A percentile compares a stretch with the other conserved stretches of the same genome.
Conservation (phyloP, 2,113 vertebrate genomes). For the Rhea americana region DNA sequence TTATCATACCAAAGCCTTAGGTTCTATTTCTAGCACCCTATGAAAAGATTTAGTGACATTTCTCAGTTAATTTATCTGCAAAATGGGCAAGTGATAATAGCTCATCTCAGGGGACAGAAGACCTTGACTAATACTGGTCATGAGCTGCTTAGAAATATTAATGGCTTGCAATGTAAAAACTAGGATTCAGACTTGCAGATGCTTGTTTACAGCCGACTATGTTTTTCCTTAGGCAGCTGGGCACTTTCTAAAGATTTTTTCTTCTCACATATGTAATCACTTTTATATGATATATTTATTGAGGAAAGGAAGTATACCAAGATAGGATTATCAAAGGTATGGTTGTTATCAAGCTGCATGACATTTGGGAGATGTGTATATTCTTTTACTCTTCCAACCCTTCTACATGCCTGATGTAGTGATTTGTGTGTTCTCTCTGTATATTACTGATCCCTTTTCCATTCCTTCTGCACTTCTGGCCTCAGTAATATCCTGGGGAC, state of each 20-base stretch:
- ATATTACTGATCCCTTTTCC: not conserved
- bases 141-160: not conserved
- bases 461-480: not conserved
- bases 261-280: not conserved
- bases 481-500: not conserved
- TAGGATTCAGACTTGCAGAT: not conserved
- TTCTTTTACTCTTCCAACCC: not conserved
- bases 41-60: conserved; percentile 31
- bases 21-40: conserved; percentile 31
- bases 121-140: not conserved
- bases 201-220: not conserved
- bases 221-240: not conserved
- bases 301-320: not conserved
- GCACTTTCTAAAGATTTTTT: not conserved
- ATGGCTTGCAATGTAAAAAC: not conserved
- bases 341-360: not conserved
- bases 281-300: not conserved
- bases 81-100: conserved; percentile 16
- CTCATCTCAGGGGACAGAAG: not conserved
- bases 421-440: not conserved
- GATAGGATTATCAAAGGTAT: not conserved
- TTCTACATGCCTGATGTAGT: fast-evolving
- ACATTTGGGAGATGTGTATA: not conserved
- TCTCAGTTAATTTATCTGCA: not conserved
- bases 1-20: conserved; percentile 14